Conservation (phyloP, 2,797 vertebrate genomes). For the Coracias cyanogaster region DNA sequence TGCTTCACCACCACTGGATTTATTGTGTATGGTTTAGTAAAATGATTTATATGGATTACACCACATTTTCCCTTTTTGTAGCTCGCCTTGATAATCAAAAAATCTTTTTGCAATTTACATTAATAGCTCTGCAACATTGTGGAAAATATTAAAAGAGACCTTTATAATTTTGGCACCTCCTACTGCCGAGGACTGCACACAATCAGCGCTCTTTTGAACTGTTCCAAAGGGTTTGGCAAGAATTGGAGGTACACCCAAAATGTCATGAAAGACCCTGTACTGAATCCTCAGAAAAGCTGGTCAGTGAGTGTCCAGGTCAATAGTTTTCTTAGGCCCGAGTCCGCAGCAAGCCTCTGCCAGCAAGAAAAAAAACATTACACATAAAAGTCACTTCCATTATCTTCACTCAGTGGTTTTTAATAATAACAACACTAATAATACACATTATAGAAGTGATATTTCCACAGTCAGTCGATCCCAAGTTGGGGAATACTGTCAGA, state of each 20-base stretch:
- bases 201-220: conserved; percentile 24
- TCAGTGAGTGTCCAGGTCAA: conserved; percentile 23
- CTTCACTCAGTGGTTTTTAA: background rate
- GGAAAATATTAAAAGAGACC: conserved; percentile 72
- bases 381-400: background rate
- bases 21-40: background rate
- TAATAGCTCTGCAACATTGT: conserved; percentile 60
- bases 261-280: conserved; percentile 48
- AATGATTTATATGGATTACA: conserved; percentile 53
- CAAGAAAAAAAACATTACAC: background rate
- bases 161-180: conserved; percentile 68
- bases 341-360: background rate
- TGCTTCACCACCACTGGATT: background rate
- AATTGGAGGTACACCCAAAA: conserved; percentile 50
- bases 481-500: background rate
- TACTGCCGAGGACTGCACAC: conserved; percentile 44
- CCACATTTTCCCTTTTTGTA: conserved; percentile 39
- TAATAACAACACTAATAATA: background rate
- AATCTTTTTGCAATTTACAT: conserved; percentile 67
- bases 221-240: conserved; percentile 64
- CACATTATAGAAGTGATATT: background rate
- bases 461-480: background rate
- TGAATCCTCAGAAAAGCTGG: conserved; percentile 24
- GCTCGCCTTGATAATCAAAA: conserved; percentile 54
- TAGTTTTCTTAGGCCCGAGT: conserved; percentile 36